Evolutionary conservation across 2,113 vertebrate genomes (phyloP), one percentile per base, ranked within the genome.

Genomic region (Eublepharis macularius): DNA sequence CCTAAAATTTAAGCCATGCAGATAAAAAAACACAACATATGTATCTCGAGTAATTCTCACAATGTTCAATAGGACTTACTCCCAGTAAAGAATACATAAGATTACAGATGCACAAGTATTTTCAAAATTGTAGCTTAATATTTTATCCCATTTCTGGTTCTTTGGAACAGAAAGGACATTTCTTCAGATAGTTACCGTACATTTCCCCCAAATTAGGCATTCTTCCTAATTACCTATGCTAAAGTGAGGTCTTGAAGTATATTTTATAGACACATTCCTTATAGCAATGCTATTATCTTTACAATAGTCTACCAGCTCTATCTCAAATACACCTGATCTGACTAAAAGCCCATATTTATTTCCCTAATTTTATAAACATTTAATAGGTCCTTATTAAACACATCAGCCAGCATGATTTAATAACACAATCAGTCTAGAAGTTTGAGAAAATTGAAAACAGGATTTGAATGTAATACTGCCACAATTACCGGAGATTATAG

Each of bases 381-480:
- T 97, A 94, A 96, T 96, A 96, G 96, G 96, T 97, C 97, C 97
- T 95, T 96, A 97, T 98, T 98, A 97, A 98, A 97, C 97, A 97
- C 97, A 97, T 97, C 97, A 96, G 97, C 97, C 98, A 98, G 98
- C 97, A 97, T 97, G 97, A 98, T 98, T 98, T 97, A 98, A 98
- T 98, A 98, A 98, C 97, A 98, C 98, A 98, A 98, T 98, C 98
- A 98, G 97, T 97, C 97, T 97, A 97, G 97, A 98, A 96, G 97
- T 97, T 98, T 97, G 97, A 96, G 97, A 97, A 98, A 98, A 98
- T 98, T 97, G 97, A 98, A 98, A 98, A 97, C 98, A 98, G 98
- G 95, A 96, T 95, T 96, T 97, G 96, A 97, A 97, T 97, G 97
- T 98, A 97, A 98, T 97, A 97, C 97, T 97, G 96, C 97, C 97